Evolutionary conservation across 2,113 vertebrate genomes (phyloP), one percentile per base, ranked within the genome.

Genomic region (Castor canadensis): DNA sequence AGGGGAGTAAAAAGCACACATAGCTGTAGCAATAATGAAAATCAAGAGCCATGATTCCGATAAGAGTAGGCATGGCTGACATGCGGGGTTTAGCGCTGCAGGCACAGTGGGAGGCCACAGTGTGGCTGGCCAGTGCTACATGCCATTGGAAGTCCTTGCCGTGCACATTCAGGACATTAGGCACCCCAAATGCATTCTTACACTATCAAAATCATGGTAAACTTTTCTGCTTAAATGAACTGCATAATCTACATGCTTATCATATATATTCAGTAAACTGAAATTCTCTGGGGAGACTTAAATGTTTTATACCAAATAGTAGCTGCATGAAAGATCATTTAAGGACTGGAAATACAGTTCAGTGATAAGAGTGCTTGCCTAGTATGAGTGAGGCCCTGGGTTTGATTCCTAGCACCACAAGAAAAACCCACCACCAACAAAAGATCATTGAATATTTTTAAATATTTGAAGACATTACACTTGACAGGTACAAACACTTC

Each of bases 401-500:
- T 62, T 75, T 75, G 40, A 32, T 49, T 24, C 54, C 43, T 32
- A 88, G 30, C 6, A 62, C 58, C 13, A 54, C 32, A 76, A 84
- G n/a, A 16, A 58, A 43, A 60, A 47, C 10, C 38, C 24, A 72
- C 71, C 38, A 60, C 30, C 43, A 88, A 76, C 43, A 62, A 47
- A 62, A 64, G 58, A 64, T 62, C 22, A 43, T 43, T 91, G 54
- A 58, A 84, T 54, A 24, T 90, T 95, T 95, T 96, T 91, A 92
- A 96, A 93, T 96, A 97, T 88, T 94, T 93, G 97, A 98, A 98
- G 97, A 95, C 89, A 98, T 97, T 97, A 95, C 49, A 81, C 32
- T 83, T 84, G 20, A 28, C 38, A 81, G 81, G 79, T 97, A 86
- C 16, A 96, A 88, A 97, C 71, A 95, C 35, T 72, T 95, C 96